Percentiles rank a stretch among this genome's conserved stretches.
phyloP scores from a whole-genome alignment of 2,888 invertebrate species.

The Netelia inedita region DNA sequence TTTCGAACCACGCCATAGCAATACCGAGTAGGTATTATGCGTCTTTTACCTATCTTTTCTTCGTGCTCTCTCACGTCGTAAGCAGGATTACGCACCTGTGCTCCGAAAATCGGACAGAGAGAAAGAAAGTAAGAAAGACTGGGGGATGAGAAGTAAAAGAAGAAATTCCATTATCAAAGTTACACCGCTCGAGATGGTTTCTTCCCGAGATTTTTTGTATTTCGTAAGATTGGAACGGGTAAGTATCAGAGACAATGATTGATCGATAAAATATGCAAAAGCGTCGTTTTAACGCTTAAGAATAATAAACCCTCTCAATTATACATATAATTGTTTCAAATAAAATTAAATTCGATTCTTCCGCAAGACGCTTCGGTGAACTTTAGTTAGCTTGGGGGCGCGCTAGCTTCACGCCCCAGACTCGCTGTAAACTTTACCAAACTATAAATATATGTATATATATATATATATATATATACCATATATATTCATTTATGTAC shows the following conservation, averaged over 20 bases:
- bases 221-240: background rate
- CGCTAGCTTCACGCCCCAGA: background rate
- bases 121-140: conserved; percentile 47
- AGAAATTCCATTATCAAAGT: conserved; percentile 33
- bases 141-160: conserved; percentile 51
- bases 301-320: conserved; percentile 34
- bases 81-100: conserved; percentile 1
- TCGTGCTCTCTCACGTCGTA: background rate
- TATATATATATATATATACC: conserved; percentile 8
- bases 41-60: conserved; percentile 36
- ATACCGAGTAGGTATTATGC: background rate
- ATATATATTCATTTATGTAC: background rate
- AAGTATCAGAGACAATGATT: too few relatives aligned
- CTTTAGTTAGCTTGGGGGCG: conserved; percentile 9
- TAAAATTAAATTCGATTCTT: conserved; percentile 50
- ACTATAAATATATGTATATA: background rate
- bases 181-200: conserved; percentile 31
- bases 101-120: background rate
- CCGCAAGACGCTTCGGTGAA: conserved; percentile 27
- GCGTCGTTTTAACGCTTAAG: conserved; percentile 4
- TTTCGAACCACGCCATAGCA: conserved; percentile 1
- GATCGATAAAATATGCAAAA: conserved; percentile 5
- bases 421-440: conserved; percentile 43
- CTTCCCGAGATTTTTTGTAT: background rate
- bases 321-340: conserved; percentile 10